Evolutionary conservation across 2,888 invertebrate species (phyloP).

Genomic region (Drosophila niveifrons): DNA sequence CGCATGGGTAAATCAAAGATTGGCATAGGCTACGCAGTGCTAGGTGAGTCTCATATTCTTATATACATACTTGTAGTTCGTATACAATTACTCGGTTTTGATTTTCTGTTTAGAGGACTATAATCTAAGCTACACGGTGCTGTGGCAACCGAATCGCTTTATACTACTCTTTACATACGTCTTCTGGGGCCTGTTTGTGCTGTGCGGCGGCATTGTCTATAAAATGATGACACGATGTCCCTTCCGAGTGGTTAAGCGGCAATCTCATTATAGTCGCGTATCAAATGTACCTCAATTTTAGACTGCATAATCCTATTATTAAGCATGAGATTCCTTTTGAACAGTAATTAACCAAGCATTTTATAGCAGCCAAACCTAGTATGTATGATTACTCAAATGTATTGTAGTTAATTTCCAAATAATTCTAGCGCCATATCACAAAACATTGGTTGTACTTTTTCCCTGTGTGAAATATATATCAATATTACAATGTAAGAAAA

Average conservation of each 20-base stretch:
- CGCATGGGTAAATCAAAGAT: constrained; percentile 96
- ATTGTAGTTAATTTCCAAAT: not conserved
- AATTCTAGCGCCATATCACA: not conserved
- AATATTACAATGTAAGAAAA: not conserved
- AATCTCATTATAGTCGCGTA: constrained; percentile 76
- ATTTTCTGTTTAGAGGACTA: constrained; percentile 76
- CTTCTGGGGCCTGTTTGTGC: constrained; percentile 82
- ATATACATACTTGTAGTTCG: no score
- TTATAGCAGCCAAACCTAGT: not conserved
- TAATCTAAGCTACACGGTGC: constrained; percentile 83
- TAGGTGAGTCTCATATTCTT: constrained; percentile 87
- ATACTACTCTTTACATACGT: constrained; percentile 78
- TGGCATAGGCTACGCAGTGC: constrained; percentile 93
- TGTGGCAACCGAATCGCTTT: constrained; percentile 84
- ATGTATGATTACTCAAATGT: not conserved
- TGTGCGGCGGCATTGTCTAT: constrained; percentile 77
- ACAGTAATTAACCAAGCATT: not conserved
- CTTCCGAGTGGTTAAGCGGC: constrained; percentile 83
- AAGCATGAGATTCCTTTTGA: constrained; percentile 16
- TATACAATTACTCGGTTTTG: not conserved
- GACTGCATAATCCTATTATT: constrained; percentile 55
- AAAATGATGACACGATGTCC: constrained; percentile 85
- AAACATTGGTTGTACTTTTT: constrained; percentile 7
- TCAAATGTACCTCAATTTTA: constrained; percentile 84
- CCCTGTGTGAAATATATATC: not conserved